Base-by-base conservation (phyloP, 2,113 vertebrate genomes). In the Catagonus wagneri region DNA sequence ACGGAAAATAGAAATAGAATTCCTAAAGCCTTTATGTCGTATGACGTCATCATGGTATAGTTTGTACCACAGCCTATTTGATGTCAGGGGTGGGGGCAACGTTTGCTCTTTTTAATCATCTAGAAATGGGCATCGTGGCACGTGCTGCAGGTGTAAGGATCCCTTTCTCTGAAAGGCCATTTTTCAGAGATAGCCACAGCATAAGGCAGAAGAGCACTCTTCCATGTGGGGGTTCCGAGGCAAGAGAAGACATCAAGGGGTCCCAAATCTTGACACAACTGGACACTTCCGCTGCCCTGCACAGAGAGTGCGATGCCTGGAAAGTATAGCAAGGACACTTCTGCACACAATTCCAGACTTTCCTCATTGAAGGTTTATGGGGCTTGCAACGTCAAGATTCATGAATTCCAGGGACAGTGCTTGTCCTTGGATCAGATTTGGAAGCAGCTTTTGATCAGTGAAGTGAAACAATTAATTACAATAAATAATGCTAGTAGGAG, bases 311-410 rank as follows among this genome's bases (percentile, higher is more conserved):
- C 95, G 93, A 93, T 83, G 66, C 89, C 96, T 96, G 93, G 90
- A 94, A 98, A 98, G 96, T 87, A 94, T 50, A 94, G 0, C 9
- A 97, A 81, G 96, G 65, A 85, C 98, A 94, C 97, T 98, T 98
- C 90, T 97, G 93, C 92, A 83, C 87, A 92, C 97, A 95, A 96
- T 94, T 93, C 96, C 78, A 7, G 83, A 61, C 95, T 98, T 98
- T 97, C 93, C 88, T 98, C 98, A 98, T 98, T 98, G 98, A 98
- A 96, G 60, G 97, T 98, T 98, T 98, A 99, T 98, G 98, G 97
- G 96, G 97, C 98, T 98, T 99, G 97, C 97, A 98, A 98, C 98
- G 96, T 96, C 95, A 97, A 98, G 97, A 98, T 98, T 97, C 91
- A 98, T 98, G 98, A 98, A 98, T 98, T 97, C 97, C 97, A 98